phyloP scores from a whole-genome alignment of 2,888 invertebrate genomes.

The Tetheella fluctuosa region DNA sequence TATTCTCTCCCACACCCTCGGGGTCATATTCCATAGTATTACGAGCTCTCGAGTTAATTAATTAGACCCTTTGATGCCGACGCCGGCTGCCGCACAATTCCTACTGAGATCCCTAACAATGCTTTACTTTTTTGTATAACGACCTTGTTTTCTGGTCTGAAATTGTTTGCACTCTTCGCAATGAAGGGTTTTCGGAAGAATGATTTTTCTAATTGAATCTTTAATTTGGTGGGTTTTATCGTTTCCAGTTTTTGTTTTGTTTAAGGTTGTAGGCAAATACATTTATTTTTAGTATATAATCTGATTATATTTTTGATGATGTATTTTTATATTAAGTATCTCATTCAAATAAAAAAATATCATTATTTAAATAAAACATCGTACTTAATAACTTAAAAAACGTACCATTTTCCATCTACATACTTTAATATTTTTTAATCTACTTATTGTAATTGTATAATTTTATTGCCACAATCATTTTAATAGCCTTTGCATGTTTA shows the following conservation, averaged over 20 bases:
- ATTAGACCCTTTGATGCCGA: constrained; percentile 63
- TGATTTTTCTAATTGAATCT: neutral
- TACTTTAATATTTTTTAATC: neutral
- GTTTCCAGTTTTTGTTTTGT: neutral
- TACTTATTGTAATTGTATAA: neutral
- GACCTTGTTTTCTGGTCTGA: constrained; percentile 37
- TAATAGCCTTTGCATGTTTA: neutral
- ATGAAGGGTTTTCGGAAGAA: constrained; percentile 17
- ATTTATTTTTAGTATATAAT: too few relatives aligned
- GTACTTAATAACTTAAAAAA: too few relatives aligned
- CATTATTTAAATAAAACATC: neutral
- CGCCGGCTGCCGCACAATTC: constrained; percentile 29
- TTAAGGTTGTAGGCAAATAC: neutral
- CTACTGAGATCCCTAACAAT: constrained; percentile 48
- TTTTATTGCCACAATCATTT: neutral
- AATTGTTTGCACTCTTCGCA: constrained; percentile 23
- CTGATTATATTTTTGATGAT: too few relatives aligned
- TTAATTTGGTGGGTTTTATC: neutral
- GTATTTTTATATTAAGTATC: too few relatives aligned
- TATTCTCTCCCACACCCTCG: constrained; percentile 39
- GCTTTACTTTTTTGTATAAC: constrained; percentile 42
- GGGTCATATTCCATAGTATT: constrained; percentile 52
- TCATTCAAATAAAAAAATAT: neutral
- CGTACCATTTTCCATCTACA: too few relatives aligned
- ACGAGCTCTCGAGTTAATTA: constrained; percentile 67